Base-by-base conservation (phyloP, 2,888 invertebrate species). In the Boloria selene region DNA sequence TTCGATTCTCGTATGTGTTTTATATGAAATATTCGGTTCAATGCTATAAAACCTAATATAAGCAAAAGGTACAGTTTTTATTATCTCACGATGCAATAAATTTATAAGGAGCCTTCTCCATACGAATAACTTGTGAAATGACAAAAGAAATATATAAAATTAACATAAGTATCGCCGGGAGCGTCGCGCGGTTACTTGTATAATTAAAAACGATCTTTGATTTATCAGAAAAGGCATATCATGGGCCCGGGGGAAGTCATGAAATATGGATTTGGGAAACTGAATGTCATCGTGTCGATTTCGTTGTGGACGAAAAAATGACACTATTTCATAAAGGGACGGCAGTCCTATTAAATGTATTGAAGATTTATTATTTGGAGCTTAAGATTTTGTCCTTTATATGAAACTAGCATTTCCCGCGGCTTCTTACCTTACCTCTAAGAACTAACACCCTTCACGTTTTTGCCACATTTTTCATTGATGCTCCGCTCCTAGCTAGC, bases 121-220 rank as follows among this genome's bases (percentile, higher is more conserved):
- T 64, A 73, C 67, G 73, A 45, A 45, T 18, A 13, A n/a, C 31
- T 67, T 38, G 65, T 55, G 68, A 72, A 74, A 77, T 76, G 77
- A 77, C 85, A 87, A 84, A 83, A 76, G 79, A 78, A 79, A 77
- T 77, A 85, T 81, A 82, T 73, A 81, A 59, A 83, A 88, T 88
- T 87, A 87, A 81, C 85, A 88, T 87, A 87, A 85, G 77, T 79
- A 83, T 77, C 73, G 70, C 61, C 61, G n/a, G 63, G 64, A 64
- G 70, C 70, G 70, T 68, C 73, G 70, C 68, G 68, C 60, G 68
- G 72, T 77, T 75, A 72, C 72, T 53, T 69, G 65, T 70, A 73
- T 77, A 76, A 77, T 78, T 78, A 77, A 75, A 77, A 77, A 72
- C 68, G 67, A 70, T 74, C 74, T 65, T 64, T 70, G 73, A 76